phyloP scores from a whole-genome alignment of 2,888 invertebrate genomes.

The Coecobrya sp. region DNA sequence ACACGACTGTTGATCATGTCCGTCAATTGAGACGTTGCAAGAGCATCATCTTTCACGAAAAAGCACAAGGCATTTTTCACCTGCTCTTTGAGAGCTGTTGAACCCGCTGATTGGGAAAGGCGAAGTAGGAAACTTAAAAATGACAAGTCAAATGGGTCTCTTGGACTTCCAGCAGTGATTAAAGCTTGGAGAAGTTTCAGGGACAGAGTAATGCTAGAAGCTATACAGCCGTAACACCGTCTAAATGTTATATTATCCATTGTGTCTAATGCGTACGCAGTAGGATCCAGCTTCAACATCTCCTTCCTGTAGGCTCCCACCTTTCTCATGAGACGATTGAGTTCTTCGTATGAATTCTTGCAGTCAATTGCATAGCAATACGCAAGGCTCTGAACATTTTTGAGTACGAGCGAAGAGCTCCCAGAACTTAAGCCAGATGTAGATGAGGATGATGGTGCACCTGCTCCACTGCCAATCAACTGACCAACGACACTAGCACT shows the following conservation, averaged over 20 bases:
- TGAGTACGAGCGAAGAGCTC: constrained; percentile 84
- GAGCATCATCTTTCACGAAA: constrained; percentile 86
- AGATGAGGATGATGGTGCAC: constrained; percentile 19
- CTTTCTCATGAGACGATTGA: constrained; percentile 91
- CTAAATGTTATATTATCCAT: constrained; percentile 87
- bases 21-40: constrained; percentile 85
- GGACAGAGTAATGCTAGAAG: constrained; percentile 86
- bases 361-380: constrained; percentile 98
- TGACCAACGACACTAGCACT: constrained; percentile 53
- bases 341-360: constrained; percentile 97
- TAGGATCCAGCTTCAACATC: constrained; percentile 85
- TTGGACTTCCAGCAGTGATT: constrained; percentile 86
- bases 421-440: constrained; percentile 68
- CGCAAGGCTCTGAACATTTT: constrained; percentile 94
- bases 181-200: constrained; percentile 86
- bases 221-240: constrained; percentile 94
- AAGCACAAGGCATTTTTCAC: constrained; percentile 86
- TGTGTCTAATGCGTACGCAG: constrained; percentile 85
- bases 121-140: constrained; percentile 86
- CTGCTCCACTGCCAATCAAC: constrained; percentile 49
- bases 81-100: constrained; percentile 86
- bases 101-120: constrained; percentile 86
- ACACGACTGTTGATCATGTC: constrained; percentile 85
- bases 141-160: constrained; percentile 85
- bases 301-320: constrained; percentile 85